A percentile compares a stretch with the other conserved stretches of the same genome.
These are phyloP conservation scores for Drosophila pseudoobscura DNA, from an alignment of 1,140 invertebrate genomes.

Conservation along the genomic window DNA sequence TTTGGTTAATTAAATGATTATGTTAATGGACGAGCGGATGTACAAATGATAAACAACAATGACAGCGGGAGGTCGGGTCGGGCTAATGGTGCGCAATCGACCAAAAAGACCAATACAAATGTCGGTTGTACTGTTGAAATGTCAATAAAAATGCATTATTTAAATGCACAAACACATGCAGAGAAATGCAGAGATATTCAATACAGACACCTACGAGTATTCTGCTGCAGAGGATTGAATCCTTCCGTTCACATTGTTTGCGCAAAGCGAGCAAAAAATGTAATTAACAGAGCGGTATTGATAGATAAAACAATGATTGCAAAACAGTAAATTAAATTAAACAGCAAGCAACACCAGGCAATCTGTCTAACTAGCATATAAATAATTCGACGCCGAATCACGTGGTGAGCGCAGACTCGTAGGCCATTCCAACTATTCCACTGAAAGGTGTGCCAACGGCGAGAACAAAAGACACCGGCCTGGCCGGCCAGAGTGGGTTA, in stretches of 20 bases:
- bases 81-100: slow-evolving; percentile 66
- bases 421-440: slow-evolving; percentile 32
- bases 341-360: slow-evolving; percentile 55
- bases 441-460: slow-evolving; percentile 43
- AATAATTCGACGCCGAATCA: slow-evolving; percentile 24
- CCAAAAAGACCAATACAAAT: slow-evolving; percentile 74
- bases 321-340: slow-evolving; percentile 59
- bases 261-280: slow-evolving; percentile 42
- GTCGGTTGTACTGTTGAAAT: slow-evolving; percentile 78
- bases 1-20: slow-evolving; percentile 82
- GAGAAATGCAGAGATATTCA: not conserved
- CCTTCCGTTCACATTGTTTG: slow-evolving; percentile 38
- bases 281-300: slow-evolving; percentile 68
- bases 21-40: slow-evolving; percentile 81
- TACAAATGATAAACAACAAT: slow-evolving; percentile 63
- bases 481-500: slow-evolving; percentile 53
- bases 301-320: slow-evolving; percentile 79
- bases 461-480: slow-evolving; percentile 39
- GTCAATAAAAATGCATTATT: slow-evolving; percentile 80
- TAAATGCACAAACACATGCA: slow-evolving; percentile 44
- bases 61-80: slow-evolving; percentile 26
- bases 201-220: not conserved
- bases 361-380: slow-evolving; percentile 64
- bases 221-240: too few relatives aligned
- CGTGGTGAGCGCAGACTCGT: slow-evolving; percentile 26